These are phyloP conservation scores for Xanthostigma xanthostigma DNA, from an alignment of 2,888 invertebrate species.

Conservation along the genomic window DNA sequence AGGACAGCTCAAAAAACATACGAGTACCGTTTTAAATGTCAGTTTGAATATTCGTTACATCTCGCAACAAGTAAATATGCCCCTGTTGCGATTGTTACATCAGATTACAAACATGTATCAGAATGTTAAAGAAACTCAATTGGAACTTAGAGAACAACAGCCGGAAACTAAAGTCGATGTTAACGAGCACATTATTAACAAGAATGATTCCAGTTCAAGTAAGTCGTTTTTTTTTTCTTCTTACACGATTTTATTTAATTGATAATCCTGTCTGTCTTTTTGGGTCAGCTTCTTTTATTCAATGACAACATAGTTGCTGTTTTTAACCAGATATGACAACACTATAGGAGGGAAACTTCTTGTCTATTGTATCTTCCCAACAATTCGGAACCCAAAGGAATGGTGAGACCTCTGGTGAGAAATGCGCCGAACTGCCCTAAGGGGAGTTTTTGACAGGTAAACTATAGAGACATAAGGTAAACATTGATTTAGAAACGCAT, in stretches of 20 bases:
- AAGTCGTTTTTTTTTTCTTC: conserved; percentile 14
- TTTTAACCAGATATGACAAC: no score
- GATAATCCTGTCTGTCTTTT: not conserved
- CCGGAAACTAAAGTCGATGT: conserved; percentile 26
- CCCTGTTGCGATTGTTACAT: conserved; percentile 75
- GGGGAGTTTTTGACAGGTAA: no score
- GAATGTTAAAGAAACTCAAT: conserved; percentile 88
- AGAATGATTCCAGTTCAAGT: conserved; percentile 47
- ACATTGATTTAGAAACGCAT: no score
- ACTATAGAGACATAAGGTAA: no score
- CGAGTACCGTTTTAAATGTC: conserved; percentile 83
- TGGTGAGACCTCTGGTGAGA: no score
- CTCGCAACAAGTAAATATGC: conserved; percentile 95
- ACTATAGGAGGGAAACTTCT: no score
- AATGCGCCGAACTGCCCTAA: no score
- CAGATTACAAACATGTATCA: conserved; percentile 97
- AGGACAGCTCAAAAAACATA: conserved; percentile 78
- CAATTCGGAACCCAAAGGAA: no score
- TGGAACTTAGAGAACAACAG: conserved; percentile 67
- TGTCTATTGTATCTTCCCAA: no score
- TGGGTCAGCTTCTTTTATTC: no score
- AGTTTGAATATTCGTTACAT: conserved; percentile 78
- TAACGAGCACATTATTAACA: conserved; percentile 31
- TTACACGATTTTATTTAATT: conserved; percentile 1
- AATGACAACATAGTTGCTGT: no score